A percentile compares a stretch with the other conserved stretches of the same genome.
Evolutionary conservation across 1,140 invertebrate species (phyloP).

Genomic region (Lerema accius): DNA sequence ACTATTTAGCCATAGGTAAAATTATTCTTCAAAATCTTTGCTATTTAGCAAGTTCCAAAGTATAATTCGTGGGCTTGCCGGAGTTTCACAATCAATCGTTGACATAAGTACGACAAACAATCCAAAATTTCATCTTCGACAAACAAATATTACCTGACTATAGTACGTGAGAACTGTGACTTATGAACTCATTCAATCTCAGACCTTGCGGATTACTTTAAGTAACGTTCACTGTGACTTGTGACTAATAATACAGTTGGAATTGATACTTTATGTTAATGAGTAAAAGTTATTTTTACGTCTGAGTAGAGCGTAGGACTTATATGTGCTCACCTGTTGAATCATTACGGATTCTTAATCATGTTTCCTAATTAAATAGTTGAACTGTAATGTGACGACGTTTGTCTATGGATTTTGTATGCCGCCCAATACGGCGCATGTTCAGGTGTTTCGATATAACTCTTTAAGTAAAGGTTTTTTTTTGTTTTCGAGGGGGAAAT

Average conservation of each 20-base stretch:
- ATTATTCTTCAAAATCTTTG: too few species aligned
- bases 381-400: too few species aligned
- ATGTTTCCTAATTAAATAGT: constrained; percentile 4
- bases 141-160: constrained; percentile 44
- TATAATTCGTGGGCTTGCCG: constrained; percentile 22
- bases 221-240: constrained; percentile 31
- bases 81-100: constrained; percentile 29
- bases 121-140: constrained; percentile 40
- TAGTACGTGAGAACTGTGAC: constrained; percentile 28
- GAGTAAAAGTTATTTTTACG: constrained; percentile 51
- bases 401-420: too few species aligned
- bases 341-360: constrained; percentile 8
- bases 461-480: too few species aligned
- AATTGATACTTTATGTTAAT: constrained; percentile 49
- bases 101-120: constrained; percentile 32
- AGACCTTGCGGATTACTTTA: constrained; percentile 48
- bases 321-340: constrained; percentile 12
- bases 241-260: constrained; percentile 42
- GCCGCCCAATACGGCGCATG: too few species aligned
- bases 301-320: constrained; percentile 33
- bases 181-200: constrained; percentile 39
- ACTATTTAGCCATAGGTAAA: too few species aligned
- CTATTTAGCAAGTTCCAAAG: too few species aligned
- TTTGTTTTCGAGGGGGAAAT: too few species aligned
- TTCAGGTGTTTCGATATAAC: too few species aligned